Evolutionary conservation across 2,113 vertebrate genomes (phyloP), one percentile per base, ranked within the genome.

Genomic region (Amblyornis subalaris): DNA sequence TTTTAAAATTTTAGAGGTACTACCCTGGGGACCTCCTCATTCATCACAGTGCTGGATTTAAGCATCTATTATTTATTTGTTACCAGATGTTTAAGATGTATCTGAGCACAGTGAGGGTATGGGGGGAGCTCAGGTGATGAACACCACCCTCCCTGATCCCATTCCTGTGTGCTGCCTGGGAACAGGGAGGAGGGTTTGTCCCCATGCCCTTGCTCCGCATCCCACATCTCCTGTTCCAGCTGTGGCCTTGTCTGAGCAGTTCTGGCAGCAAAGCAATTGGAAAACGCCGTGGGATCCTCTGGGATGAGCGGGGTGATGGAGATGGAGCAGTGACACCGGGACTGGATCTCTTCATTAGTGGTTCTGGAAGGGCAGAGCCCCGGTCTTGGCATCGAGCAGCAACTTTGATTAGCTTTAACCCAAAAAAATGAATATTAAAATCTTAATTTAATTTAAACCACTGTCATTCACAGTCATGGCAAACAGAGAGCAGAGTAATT

Each of bases 371-470:
- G 83, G 79, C 74, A 58, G 48, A 28, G 92, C 84, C 80, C 35
- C 0, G 0, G 21, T 29, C 73, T 40, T 65, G 70, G 85, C 95
- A 80, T 35, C 17, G 23, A 50, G 89, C 91, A 50, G 90, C 89
- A 64, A 29, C 96, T 96, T 90, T 94, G 97, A 96, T 97, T 94
- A 96, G 97, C 95, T 74, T 64, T 54, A 87, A 94, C 88, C 69
- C 53, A 7, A 92, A 90, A 94, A 93, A 51, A 71, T 5, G 75
- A 97, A 96, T 94, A 96, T 95, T 95, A 96, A 97, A 97, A 96
- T 97, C 97, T 97, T 97, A 97, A 98, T 98, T 98, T 96, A 98
- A 97, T 97, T 98, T 97, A 96, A 96, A 98, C 65, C 96, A 82
- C 96, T 97, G 97, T 97, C 97, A 96, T 97, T 97, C 96, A 96